Conservation (phyloP, 2,113 vertebrate species). For the Serilophus lunatus region DNA sequence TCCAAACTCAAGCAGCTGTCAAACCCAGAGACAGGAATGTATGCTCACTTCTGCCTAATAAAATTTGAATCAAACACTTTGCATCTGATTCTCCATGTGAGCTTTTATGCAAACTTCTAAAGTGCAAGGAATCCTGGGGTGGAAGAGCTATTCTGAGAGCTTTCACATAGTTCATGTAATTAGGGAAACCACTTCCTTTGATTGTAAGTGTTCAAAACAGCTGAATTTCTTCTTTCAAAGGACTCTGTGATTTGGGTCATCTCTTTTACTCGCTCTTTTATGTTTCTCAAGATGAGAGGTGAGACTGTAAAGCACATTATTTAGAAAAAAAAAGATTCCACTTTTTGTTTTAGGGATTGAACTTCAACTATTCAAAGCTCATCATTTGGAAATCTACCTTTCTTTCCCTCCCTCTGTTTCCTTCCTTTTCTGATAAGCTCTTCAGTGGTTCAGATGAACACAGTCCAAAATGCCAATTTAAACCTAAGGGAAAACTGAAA, state of each 20-base stretch:
- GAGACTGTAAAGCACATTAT: conserved; percentile 79
- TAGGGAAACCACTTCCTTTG: conserved; percentile 88
- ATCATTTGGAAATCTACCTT: conserved; percentile 75
- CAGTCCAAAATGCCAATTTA: conserved; percentile 73
- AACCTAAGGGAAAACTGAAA: conserved; percentile 66
- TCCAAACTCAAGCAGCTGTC: conserved; percentile 73
- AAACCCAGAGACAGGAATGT: conserved; percentile 64
- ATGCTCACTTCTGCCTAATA: conserved; percentile 78
- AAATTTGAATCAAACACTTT: conserved; percentile 85
- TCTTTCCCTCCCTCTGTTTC: conserved; percentile 71
- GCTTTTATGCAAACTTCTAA: conserved; percentile 89
- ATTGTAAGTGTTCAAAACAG: conserved; percentile 88
- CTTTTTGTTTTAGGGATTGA: conserved; percentile 87
- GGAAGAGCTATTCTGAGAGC: conserved; percentile 84
- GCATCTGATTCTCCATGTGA: conserved; percentile 83
- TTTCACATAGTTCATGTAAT: conserved; percentile 85
- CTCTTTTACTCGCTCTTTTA: conserved; percentile 83
- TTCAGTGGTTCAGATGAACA: conserved; percentile 52
- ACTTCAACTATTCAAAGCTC: conserved; percentile 78
- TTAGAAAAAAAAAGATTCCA: conserved; percentile 73
- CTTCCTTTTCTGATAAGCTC: conserved; percentile 66
- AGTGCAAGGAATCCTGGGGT: conserved; percentile 85
- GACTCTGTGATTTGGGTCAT: conserved; percentile 85
- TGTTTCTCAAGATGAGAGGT: conserved; percentile 81
- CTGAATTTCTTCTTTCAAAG: conserved; percentile 83